phyloP scores from a whole-genome alignment of 2,797 vertebrate genomes.

The Gouania willdenowi region DNA sequence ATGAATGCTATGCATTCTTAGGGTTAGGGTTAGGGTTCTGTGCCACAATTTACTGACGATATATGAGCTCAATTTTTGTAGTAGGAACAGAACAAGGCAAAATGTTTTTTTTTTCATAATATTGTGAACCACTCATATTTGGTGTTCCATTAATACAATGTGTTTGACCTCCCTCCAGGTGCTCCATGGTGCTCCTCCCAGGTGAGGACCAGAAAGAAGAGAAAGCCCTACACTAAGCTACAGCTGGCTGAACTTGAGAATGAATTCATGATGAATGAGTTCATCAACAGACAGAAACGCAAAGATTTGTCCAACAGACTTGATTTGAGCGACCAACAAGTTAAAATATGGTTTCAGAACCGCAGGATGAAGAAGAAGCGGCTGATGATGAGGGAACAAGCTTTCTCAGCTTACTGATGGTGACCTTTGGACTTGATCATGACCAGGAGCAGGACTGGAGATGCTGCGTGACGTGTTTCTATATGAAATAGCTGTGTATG shows the following conservation, averaged over 20 bases:
- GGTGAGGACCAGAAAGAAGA: slow-evolving; percentile 87
- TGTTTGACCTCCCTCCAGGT: slow-evolving; percentile 63
- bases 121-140: too few species aligned
- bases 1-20: too few species aligned
- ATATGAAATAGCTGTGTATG: background rate
- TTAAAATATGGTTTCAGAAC: slow-evolving; percentile 86
- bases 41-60: too few species aligned
- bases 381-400: slow-evolving; percentile 86
- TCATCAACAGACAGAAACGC: slow-evolving; percentile 92
- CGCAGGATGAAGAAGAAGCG: slow-evolving; percentile 96
- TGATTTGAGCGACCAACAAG: slow-evolving; percentile 83
- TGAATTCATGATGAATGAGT: slow-evolving; percentile 91
- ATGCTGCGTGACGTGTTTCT: background rate
- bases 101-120: too few species aligned
- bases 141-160: too few species aligned
- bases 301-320: slow-evolving; percentile 90
- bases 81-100: too few species aligned
- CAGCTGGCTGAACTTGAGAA: slow-evolving; percentile 93
- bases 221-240: slow-evolving; percentile 91
- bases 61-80: too few species aligned
- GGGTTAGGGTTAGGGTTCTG: too few species aligned
- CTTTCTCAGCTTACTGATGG: slow-evolving; percentile 83
- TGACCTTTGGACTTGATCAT: slow-evolving; percentile 61
- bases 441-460: slow-evolving; percentile 39
- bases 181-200: slow-evolving; percentile 87